Conservation (phyloP, 2,797 vertebrate genomes). For the Channa striata region DNA sequence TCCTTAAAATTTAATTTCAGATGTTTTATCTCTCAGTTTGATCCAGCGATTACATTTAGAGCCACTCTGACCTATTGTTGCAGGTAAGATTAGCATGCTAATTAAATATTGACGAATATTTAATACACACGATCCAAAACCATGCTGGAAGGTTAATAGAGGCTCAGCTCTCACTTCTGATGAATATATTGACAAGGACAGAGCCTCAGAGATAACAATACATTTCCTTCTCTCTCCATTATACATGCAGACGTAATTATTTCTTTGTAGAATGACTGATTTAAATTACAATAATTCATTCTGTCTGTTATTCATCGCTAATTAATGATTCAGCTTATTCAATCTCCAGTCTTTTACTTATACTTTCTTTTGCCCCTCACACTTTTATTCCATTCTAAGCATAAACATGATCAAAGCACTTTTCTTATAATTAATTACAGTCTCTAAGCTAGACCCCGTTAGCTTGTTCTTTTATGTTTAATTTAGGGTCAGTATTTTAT, state of each 20-base stretch:
- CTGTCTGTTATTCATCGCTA: conserved; percentile 60
- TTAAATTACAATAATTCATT: conserved; percentile 73
- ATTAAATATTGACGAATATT: conserved; percentile 61
- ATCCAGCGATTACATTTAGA: conserved; percentile 40
- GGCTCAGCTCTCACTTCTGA: conserved; percentile 57
- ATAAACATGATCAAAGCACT: conserved; percentile 68
- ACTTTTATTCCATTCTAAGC: conserved; percentile 61
- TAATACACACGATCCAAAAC: conserved; percentile 45
- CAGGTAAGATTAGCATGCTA: conserved; percentile 51
- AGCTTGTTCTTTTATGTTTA: conserved; percentile 52
- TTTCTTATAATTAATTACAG: conserved; percentile 62
- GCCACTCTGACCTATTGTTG: conserved; percentile 17
- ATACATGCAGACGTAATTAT: conserved; percentile 67
- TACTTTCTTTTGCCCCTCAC: conserved; percentile 39
- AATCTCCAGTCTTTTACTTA: conserved; percentile 59
- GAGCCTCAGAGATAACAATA: conserved; percentile 61
- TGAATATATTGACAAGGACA: conserved; percentile 67
- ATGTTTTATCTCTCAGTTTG: conserved; percentile 26
- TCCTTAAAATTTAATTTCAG: neutral
- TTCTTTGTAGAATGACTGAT: conserved; percentile 71
- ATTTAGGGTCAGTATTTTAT: conserved; percentile 52
- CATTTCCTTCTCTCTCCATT: conserved; percentile 56
- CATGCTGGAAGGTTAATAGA: conserved; percentile 69
- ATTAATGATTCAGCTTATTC: conserved; percentile 69
- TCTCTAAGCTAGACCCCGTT: conserved; percentile 46